Evolutionary conservation across 2,888 invertebrate genomes (phyloP).

Genomic region (Leptarthrus brevirostris): DNA sequence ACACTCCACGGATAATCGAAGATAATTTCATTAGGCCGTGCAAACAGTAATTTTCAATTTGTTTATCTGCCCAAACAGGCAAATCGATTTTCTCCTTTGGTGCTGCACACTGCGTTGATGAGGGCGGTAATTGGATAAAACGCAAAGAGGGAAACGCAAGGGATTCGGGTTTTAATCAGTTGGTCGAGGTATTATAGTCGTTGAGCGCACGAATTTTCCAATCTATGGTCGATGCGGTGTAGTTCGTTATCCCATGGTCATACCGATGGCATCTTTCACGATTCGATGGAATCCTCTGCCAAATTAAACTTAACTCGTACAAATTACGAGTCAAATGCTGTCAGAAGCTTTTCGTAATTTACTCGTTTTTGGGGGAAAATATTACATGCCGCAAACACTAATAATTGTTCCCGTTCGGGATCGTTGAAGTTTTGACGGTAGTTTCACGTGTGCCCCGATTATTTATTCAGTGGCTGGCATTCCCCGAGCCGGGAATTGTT

Average conservation of each 20-base stretch:
- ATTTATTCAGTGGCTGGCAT: conserved; percentile 41
- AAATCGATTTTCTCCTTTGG: conserved; percentile 29
- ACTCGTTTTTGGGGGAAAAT: conserved; percentile 19
- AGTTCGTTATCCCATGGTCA: background rate
- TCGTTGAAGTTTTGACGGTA: background rate
- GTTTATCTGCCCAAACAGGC: conserved; percentile 47
- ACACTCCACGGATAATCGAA: conserved; percentile 10
- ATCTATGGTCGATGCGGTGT: background rate
- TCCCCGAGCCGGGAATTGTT: conserved; percentile 3
- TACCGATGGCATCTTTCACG: no score
- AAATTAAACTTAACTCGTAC: conserved; percentile 38
- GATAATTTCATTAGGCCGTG: conserved; percentile 53
- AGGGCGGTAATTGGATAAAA: conserved; percentile 46
- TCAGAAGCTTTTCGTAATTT: conserved; percentile 25
- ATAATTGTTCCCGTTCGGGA: no score
- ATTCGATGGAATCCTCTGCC: no score
- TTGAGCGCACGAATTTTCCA: background rate
- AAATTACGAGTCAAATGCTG: conserved; percentile 35
- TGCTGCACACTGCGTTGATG: background rate
- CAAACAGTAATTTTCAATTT: conserved; percentile 54
- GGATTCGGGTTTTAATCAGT: conserved; percentile 22
- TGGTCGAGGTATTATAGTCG: background rate
- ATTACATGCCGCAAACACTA: conserved; percentile 6
- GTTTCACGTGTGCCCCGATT: background rate
- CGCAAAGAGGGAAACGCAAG: background rate